Conservation (phyloP, 1,140 invertebrate genomes). For the Sipha flava region DNA sequence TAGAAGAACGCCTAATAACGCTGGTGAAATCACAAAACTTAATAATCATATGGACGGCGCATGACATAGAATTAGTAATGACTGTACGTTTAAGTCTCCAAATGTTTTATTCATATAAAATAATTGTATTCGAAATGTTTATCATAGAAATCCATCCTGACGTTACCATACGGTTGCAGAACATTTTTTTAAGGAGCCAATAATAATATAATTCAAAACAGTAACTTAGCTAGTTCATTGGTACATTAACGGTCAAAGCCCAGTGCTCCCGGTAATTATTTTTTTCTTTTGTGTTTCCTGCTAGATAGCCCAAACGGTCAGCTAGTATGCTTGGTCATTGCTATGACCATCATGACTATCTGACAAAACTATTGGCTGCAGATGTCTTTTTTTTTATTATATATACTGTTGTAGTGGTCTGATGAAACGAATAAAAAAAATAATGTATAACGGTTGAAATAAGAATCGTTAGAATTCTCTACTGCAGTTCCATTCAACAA, state of each 20-base stretch:
- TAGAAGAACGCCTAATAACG: background rate
- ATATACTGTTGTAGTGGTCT: background rate
- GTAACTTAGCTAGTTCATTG: background rate
- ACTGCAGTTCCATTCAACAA: background rate
- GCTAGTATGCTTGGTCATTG: slow-evolving; percentile 18
- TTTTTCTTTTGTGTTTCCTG: background rate
- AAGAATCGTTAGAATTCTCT: background rate
- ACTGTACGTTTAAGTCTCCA: too few relatives aligned
- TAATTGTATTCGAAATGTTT: too few relatives aligned
- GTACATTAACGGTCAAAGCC: background rate
- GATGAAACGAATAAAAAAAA: background rate
- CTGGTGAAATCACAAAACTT: background rate
- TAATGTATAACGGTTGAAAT: background rate
- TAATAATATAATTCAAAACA: too few relatives aligned
- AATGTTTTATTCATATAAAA: too few relatives aligned
- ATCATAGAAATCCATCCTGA: too few relatives aligned
- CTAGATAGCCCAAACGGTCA: background rate
- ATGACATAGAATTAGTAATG: too few relatives aligned
- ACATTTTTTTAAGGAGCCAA: too few relatives aligned
- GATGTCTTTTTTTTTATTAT: background rate
- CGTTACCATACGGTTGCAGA: too few relatives aligned
- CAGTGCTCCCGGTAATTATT: background rate
- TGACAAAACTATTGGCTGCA: background rate
- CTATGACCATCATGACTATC: background rate
- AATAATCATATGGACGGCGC: too few relatives aligned